phyloP scores from a whole-genome alignment of 2,797 vertebrate species.

The Trachurus trachurus region DNA sequence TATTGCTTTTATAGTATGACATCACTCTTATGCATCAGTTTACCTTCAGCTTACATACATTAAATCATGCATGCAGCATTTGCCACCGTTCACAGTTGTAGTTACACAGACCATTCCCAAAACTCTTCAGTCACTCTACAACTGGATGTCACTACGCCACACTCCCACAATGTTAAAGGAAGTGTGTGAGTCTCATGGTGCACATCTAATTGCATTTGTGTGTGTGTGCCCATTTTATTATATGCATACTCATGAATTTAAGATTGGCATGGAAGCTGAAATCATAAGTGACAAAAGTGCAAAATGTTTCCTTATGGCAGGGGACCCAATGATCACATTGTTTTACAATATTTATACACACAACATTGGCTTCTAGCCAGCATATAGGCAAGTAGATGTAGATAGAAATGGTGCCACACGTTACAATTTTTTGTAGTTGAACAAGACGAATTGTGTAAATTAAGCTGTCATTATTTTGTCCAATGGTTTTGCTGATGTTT shows the following conservation, averaged over 20 bases:
- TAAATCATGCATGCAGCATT: constrained; percentile 12
- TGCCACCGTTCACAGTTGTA: not conserved
- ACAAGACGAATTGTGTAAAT: not conserved
- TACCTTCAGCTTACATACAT: constrained; percentile 24
- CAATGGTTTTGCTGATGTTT: not conserved
- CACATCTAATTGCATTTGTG: constrained; percentile 25
- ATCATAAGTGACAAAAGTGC: not conserved
- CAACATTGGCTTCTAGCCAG: not conserved
- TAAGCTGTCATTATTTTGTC: not conserved
- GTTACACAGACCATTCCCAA: not conserved
- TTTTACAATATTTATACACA: not conserved
- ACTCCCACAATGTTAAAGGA: not conserved
- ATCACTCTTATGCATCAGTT: not conserved
- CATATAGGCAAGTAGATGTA: not conserved
- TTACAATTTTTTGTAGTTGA: not conserved
- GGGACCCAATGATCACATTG: not conserved
- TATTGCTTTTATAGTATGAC: constrained; percentile 22
- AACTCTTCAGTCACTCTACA: constrained; percentile 16
- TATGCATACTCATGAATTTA: constrained; percentile 29
- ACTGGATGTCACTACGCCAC: not conserved
- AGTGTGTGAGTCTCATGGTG: constrained; percentile 19
- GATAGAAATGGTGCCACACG: not conserved
- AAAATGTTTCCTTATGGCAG: not conserved
- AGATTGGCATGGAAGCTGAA: constrained; percentile 3
- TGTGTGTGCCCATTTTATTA: constrained; percentile 8